These are phyloP conservation scores for Nycticebus coucang DNA, from an alignment of 2,113 vertebrate genomes.

Conservation along the genomic window DNA sequence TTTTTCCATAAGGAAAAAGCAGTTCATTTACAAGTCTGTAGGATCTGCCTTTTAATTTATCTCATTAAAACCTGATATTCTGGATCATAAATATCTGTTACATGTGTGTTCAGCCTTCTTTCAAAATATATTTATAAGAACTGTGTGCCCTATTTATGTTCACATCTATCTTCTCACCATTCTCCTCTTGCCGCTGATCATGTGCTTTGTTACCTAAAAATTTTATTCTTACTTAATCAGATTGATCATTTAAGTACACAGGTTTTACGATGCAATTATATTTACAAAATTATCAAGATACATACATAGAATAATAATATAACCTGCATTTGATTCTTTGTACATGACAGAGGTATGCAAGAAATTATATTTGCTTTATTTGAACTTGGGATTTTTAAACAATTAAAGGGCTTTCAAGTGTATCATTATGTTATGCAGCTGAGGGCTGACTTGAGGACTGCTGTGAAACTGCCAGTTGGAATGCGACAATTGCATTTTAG, in stretches of 20 bases:
- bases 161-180: background rate
- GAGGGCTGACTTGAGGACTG: background rate
- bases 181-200: background rate
- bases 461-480: background rate
- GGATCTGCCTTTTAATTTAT: background rate
- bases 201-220: background rate
- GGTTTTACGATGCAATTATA: background rate
- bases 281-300: conserved; percentile 19
- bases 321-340: background rate
- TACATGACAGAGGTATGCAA: background rate
- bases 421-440: background rate
- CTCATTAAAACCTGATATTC: background rate
- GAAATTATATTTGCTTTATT: background rate
- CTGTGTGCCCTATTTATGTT: background rate
- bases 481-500: background rate
- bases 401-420: background rate
- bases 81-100: background rate
- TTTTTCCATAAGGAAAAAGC: background rate
- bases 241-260: background rate
- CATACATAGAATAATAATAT: background rate
- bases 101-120: background rate
- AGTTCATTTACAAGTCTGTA: background rate
- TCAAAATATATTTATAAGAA: background rate
- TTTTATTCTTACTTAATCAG: background rate
- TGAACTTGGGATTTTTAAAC: background rate